Evolutionary conservation across 2,888 invertebrate genomes (phyloP), one percentile per base, ranked within the genome.

Genomic region (Yponomeuta plumbellus): DNA sequence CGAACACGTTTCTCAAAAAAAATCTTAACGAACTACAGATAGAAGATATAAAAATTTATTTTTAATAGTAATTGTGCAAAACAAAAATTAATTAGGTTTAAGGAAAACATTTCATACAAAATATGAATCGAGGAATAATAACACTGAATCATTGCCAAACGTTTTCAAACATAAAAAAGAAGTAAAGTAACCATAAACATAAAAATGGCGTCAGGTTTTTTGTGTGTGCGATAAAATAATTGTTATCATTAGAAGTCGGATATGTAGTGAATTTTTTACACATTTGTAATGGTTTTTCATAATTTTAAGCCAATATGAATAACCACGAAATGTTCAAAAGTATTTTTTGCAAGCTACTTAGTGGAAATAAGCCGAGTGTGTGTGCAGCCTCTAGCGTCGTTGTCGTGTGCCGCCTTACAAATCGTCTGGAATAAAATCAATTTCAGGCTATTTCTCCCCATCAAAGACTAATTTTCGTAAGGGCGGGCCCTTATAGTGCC

Each of bases 181-280:
- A 40, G 44, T 17, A n/a, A 63, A 21, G 11, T 39, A 6, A 44
- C 65, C 65, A 65, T 65, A 65, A 56, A 65, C 84, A 91, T n/a
- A 84, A 92, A 92, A 89, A 92, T 92, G 91, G 92, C 91, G 89
- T 85, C 79, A 80, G 80, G 85, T 87, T 91, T 91, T 88, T 90
- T 87, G 91, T 91, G 90, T 91, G 90, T 91, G 90, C 83, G 83
- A 84, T 85, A 79, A 83, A 88, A 81, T 84, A 81, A 67, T 88
- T 89, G 88, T 90, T 89, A 88, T 88, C 81, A 72, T n/a, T 77
- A 68, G 79, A 79, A 82, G 78, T 74, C 67, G 68, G 68, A 72
- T 73, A 77, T 78, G 72, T 76, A 76, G 69, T 74, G 68, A 69
- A 73, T 70, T 76, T 77, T 75, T 71, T 65, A 68, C 40, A 66